Evolutionary conservation across 2,888 invertebrate genomes (phyloP), one percentile per base, ranked within the genome.

Genomic region (Emmelina monodactyla): DNA sequence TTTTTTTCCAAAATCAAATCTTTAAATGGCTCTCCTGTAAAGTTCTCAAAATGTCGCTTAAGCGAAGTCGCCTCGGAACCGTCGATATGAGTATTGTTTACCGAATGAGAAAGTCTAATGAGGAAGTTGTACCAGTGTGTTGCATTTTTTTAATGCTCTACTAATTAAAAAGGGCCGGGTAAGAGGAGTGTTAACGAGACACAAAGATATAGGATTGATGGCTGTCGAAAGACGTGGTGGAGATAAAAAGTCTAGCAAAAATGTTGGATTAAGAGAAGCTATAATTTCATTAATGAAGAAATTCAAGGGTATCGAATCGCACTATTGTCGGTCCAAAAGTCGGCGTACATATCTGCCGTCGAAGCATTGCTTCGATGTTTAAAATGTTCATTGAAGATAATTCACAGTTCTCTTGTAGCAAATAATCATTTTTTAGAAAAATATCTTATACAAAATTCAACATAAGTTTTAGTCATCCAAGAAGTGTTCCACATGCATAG

Each of bases 221-320:
- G 35, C 38, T 36, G 5, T 33, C n/a, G 37, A 41, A 41, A 31
- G 31, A 31, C 37, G 34, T 9, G 34, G 37, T 37, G 34, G 34
- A 22, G 37, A 37, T 37, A 33, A 34, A 34, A 34, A 35, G 32
- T 40, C 38, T 25, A 34, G 28, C 11, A 42, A 42, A 42, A 42
- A 38, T 31, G 31, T 39, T 25, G 35, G 19, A 29, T 37, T 41
- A 28, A 40, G 33, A 38, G 29, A 41, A 33, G 36, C 38, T 22
- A 41, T 41, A 10, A 34, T 41, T 22, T 13, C 31, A 44, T 43
- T 45, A 30, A 43, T 42, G 35, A 45, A 45, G 34, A 40, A 38
- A 39, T 45, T 45, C 29, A 41, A 44, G 32, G 40, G 40, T 40
- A 36, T 40, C 40, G 39, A 45, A 39, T 38, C 41, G 14, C 42